Evolutionary conservation across 30 jellyfish, hydroid and myxozoan genomes (phyloP), one percentile per base, ranked within the genome.

Genomic region (Turritopsis dohrnii): DNA sequence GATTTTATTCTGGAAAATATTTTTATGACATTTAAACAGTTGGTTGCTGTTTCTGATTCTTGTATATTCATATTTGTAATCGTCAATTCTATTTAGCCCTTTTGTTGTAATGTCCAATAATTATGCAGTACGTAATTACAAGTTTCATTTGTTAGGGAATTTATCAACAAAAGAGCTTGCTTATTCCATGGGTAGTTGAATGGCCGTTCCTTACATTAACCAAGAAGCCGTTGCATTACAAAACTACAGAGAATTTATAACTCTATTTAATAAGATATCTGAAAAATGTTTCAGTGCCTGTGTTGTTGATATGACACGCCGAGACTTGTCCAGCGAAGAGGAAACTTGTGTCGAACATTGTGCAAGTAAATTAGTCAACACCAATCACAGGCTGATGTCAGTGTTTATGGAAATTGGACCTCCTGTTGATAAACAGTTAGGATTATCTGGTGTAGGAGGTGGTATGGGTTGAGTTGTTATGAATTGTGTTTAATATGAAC

Each of bases 401-500:
- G 96, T 94, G 5, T 94, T 94, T 75, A 94, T 94, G 99, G 97
- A 94, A 87, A 94, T 94, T 25, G 99, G 99, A 28, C 99, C 99
- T 3, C 99, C 99, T 28, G 96, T 94, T 20, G 99, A 94, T 75
- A 94, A 94, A 65, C 96, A 94, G 84, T 96, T 94, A 66, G 99
- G 99, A 26, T 83, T 94, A 17, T 71, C 99, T 16, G 99, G 99
- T 1, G 54, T 83, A 20, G 94, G 96, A 8, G 83, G 83, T 24
- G 65, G 83, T 23, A 27, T 74, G 28, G 83, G 73, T 74, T 74
- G 65, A 21, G 75, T 29, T 7, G 52, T 1, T 41, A 41, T 69
- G 17, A 69, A 69, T n/a, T n/a, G n/a, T n/a, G n/a, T n/a, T n/a
- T n/a, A n/a, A n/a, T n/a, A n/a, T 27, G 22, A 0, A 69, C 17